Evolutionary conservation across 2,888 invertebrate species (phyloP).

Genomic region (Dolichomitus sp.): DNA sequence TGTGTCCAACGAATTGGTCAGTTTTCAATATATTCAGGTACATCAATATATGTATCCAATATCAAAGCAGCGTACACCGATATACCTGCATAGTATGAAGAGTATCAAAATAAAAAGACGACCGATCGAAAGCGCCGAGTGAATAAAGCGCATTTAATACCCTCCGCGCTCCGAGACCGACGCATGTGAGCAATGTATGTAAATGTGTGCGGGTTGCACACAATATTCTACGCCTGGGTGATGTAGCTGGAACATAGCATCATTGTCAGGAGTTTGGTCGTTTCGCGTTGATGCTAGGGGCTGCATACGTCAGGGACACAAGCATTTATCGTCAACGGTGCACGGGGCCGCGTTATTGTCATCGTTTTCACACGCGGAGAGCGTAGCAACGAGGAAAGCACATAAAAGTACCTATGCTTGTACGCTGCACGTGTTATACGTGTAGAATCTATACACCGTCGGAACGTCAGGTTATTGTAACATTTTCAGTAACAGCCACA

Average conservation of each 20-base stretch:
- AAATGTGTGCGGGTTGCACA: not conserved
- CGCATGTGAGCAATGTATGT: constrained; percentile 4
- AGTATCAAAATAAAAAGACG: not conserved
- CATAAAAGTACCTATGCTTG: not conserved
- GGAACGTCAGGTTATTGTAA: constrained; percentile 57
- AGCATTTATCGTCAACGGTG: constrained; percentile 59
- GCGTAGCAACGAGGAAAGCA: constrained; percentile 47
- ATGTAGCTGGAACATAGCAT: not conserved
- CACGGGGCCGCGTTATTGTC: constrained; percentile 53
- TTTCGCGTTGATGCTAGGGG: constrained; percentile 32
- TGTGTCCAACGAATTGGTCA: not conserved
- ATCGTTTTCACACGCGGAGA: constrained; percentile 56
- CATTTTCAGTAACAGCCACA: constrained; percentile 44
- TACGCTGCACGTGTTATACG: not conserved
- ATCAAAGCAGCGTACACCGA: not conserved
- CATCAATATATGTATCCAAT: not conserved
- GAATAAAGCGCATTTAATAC: constrained; percentile 37
- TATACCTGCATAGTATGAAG: not conserved
- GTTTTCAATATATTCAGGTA: not conserved
- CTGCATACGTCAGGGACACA: constrained; percentile 57
- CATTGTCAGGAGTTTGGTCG: constrained; percentile 6
- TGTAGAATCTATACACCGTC: not conserved
- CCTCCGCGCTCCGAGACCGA: not conserved
- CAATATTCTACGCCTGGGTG: not conserved
- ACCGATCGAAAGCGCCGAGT: constrained; percentile 23